phyloP scores from a whole-genome alignment of 2,797 vertebrate species.

The Sebastes dallii region DNA sequence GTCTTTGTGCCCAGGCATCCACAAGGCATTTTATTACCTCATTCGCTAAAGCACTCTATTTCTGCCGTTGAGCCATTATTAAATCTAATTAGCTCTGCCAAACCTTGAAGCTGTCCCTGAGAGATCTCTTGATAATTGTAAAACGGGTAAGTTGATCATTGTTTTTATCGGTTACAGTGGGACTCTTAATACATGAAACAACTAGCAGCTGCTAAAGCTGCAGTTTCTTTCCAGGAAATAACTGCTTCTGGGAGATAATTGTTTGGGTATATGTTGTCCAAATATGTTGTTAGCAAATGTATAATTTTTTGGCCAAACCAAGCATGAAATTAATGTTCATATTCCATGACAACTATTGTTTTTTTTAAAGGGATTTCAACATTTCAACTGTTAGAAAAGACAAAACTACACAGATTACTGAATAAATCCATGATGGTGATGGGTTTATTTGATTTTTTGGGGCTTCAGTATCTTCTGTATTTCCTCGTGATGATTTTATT shows the following conservation, averaged over 20 bases:
- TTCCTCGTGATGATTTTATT: background rate
- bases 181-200: constrained; percentile 24
- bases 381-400: background rate
- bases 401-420: background rate
- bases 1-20: constrained; percentile 44
- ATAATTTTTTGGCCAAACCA: constrained; percentile 24
- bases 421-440: background rate
- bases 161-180: constrained; percentile 44
- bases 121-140: constrained; percentile 56
- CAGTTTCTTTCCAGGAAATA: constrained; percentile 28
- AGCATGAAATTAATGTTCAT: constrained; percentile 38
- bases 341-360: background rate
- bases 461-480: background rate
- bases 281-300: constrained; percentile 32
- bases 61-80: constrained; percentile 52
- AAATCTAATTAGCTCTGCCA: constrained; percentile 67
- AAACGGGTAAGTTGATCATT: constrained; percentile 54
- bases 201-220: constrained; percentile 30
- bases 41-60: constrained; percentile 52
- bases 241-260: constrained; percentile 25
- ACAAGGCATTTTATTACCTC: constrained; percentile 47
- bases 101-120: constrained; percentile 50
- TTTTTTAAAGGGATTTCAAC: background rate
- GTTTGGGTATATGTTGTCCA: constrained; percentile 32
- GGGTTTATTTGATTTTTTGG: background rate